Conservation (phyloP, 1,140 invertebrate genomes). For the Heliconius melpomene region DNA sequence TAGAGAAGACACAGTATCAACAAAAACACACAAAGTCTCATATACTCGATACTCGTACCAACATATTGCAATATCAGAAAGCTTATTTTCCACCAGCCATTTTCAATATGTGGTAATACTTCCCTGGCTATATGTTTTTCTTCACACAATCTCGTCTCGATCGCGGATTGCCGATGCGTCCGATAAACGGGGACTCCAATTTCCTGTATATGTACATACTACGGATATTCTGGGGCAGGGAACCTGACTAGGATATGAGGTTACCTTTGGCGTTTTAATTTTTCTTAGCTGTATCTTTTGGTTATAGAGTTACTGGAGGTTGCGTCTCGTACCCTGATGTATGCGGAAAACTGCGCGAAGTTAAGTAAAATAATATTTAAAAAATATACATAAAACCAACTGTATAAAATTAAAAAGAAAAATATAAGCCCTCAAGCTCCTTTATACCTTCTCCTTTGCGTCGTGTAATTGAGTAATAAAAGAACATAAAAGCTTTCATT, state of each 20-base stretch:
- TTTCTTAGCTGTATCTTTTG: neutral
- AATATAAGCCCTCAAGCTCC: no score
- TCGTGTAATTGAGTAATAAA: no score
- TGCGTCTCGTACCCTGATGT: no score
- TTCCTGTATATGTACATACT: constrained; percentile 40
- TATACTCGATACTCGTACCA: neutral
- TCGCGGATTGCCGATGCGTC: constrained; percentile 39
- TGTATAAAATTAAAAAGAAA: no score
- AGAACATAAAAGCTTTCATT: no score
- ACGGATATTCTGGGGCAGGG: neutral
- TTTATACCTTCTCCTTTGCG: no score
- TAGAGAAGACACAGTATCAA: neutral
- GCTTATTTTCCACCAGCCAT: constrained; percentile 27
- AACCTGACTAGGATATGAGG: neutral
- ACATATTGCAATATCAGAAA: constrained; percentile 14
- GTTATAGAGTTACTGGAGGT: neutral
- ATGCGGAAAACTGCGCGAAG: no score
- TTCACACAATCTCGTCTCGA: constrained; percentile 40
- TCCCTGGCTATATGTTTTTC: constrained; percentile 38
- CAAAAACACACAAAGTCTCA: neutral
- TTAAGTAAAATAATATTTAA: no score
- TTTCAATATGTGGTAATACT: constrained; percentile 43
- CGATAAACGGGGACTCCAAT: constrained; percentile 44
- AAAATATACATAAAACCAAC: no score
- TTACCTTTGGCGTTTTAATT: neutral